A percentile compares a stretch with the other conserved stretches of the same genome.
phyloP scores from a whole-genome alignment of 1,140 invertebrate genomes.

The Sarcophaga peregrina region DNA sequence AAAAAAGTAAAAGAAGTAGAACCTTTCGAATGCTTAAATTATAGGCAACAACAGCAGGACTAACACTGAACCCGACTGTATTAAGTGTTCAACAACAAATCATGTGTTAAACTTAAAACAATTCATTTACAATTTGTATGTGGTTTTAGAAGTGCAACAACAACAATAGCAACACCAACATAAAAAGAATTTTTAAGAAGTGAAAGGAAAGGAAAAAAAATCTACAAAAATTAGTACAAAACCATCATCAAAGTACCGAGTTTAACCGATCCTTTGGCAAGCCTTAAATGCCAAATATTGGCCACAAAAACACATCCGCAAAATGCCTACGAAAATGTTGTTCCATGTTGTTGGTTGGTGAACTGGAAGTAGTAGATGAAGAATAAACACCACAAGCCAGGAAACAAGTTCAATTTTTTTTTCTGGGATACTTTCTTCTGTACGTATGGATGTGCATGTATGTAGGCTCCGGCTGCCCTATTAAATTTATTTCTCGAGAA shows the following conservation, averaged over 20 bases:
- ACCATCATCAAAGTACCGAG: too few species aligned
- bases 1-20: too few species aligned
- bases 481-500: too few species aligned
- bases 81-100: slow-evolving; percentile 45
- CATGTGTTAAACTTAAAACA: slow-evolving; percentile 31
- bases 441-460: too few species aligned
- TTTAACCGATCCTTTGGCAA: slow-evolving; percentile 35
- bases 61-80: not conserved
- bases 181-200: not conserved
- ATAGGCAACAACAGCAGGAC: not conserved
- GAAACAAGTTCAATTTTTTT: not conserved
- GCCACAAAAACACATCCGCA: slow-evolving; percentile 48
- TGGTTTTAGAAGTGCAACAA: slow-evolving; percentile 4
- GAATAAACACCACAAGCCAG: slow-evolving; percentile 5
- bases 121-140: slow-evolving; percentile 41
- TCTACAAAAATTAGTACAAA: too few species aligned
- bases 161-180: not conserved
- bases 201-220: too few species aligned
- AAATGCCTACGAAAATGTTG: slow-evolving; percentile 42
- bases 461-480: too few species aligned
- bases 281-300: slow-evolving; percentile 48
- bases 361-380: not conserved
- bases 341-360: not conserved
- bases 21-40: not conserved
- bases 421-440: too few species aligned